These are phyloP conservation scores for Xiphophorus birchmanni DNA, from an alignment of 2,797 vertebrate species.

Conservation along the genomic window DNA sequence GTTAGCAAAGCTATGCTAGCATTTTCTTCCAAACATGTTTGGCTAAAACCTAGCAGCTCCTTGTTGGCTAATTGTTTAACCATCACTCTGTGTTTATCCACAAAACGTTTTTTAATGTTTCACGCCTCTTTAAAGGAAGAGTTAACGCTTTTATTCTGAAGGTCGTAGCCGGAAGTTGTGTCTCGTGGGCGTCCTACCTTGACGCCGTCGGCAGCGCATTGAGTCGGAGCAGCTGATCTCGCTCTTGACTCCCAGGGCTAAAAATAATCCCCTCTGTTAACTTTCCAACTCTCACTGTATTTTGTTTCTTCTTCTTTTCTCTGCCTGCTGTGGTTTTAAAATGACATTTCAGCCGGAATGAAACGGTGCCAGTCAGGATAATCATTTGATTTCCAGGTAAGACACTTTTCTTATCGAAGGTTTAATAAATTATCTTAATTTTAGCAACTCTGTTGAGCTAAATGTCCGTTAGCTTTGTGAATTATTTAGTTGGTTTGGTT, in stretches of 20 bases:
- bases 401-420: background rate
- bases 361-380: constrained; percentile 56
- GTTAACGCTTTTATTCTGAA: constrained; percentile 52
- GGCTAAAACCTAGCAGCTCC: background rate
- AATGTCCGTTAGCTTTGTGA: background rate
- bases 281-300: constrained; percentile 30
- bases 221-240: constrained; percentile 76
- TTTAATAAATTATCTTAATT: background rate
- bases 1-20: background rate
- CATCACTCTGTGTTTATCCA: background rate
- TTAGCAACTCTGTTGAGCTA: background rate
- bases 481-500: background rate
- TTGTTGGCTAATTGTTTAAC: background rate
- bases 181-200: accelerated
- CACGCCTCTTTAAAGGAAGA: background rate
- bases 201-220: constrained; percentile 2
- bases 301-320: constrained; percentile 17
- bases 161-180: accelerated
- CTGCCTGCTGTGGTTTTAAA: constrained; percentile 17
- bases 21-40: background rate
- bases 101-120: background rate
- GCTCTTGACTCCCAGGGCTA: constrained; percentile 62
- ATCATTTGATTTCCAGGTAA: constrained; percentile 54
- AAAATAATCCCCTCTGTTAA: constrained; percentile 79
- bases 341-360: constrained; percentile 56